Evolutionary conservation across 2,113 vertebrate genomes (phyloP).

Genomic region (Neodon shergylaensis): DNA sequence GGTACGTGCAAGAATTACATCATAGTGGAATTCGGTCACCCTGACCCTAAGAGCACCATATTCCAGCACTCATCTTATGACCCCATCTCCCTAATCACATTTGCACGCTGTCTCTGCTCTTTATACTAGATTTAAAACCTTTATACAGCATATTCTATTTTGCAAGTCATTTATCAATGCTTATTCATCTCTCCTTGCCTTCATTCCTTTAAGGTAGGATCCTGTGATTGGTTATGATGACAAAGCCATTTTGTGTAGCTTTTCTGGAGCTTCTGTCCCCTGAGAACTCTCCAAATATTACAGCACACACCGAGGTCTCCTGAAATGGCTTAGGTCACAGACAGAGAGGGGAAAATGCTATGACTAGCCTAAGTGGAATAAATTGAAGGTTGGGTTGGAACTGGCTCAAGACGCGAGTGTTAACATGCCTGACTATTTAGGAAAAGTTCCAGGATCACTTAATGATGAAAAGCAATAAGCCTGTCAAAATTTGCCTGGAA

Average conservation of each 20-base stretch:
- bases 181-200: conserved; percentile 66
- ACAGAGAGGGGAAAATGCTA: neutral
- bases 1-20: conserved; percentile 69
- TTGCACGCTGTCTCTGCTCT: conserved; percentile 73
- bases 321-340: conserved; percentile 44
- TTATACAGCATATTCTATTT: conserved; percentile 50
- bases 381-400: conserved; percentile 67
- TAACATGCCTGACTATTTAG: conserved; percentile 70
- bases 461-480: conserved; percentile 77
- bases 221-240: conserved; percentile 69
- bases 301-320: conserved; percentile 5
- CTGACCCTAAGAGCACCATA: conserved; percentile 59
- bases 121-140: conserved; percentile 49
- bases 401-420: conserved; percentile 64
- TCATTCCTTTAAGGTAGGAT: conserved; percentile 56
- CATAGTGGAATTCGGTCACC: conserved; percentile 46
- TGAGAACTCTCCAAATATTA: conserved; percentile 58
- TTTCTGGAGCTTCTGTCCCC: conserved; percentile 70
- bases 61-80: conserved; percentile 56
- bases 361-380: conserved; percentile 46
- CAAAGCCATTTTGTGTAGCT: conserved; percentile 58
- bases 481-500: conserved; percentile 75
- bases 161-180: conserved; percentile 74
- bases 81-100: conserved; percentile 74
- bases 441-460: conserved; percentile 74